Conservation (phyloP, 2,113 vertebrate genomes). For the Zingel zingel region DNA sequence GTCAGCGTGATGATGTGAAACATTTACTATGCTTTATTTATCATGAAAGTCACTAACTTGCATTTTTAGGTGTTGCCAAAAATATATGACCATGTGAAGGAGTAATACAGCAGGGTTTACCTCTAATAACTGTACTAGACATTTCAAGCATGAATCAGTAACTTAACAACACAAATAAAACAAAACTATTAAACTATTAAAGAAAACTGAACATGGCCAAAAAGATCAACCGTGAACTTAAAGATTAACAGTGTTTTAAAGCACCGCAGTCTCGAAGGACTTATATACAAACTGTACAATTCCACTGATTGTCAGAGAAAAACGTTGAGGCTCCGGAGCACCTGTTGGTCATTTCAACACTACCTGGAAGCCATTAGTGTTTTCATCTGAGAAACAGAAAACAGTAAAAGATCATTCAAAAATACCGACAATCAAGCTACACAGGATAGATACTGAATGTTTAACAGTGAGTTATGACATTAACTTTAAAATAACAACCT, state of each 20-base stretch:
- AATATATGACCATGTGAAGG: background rate
- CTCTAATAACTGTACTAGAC: constrained; percentile 13
- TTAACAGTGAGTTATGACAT: no score
- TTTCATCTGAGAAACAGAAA: constrained; percentile 86
- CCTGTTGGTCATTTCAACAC: constrained; percentile 88
- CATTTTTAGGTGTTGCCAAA: background rate
- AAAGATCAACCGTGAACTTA: constrained; percentile 8
- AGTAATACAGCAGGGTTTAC: background rate
- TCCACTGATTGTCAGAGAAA: background rate
- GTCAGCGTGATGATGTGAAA: background rate
- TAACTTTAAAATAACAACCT: constrained; percentile 79
- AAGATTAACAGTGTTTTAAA: constrained; percentile 3
- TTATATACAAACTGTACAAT: constrained; percentile 65
- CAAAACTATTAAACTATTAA: background rate
- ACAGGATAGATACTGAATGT: background rate
- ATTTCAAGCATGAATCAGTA: constrained; percentile 32
- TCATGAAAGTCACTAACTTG: background rate
- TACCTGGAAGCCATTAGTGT: constrained; percentile 89
- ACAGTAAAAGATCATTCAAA: background rate
- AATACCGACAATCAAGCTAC: background rate
- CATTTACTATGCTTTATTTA: constrained; percentile 16
- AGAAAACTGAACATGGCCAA: background rate
- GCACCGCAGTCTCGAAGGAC: background rate
- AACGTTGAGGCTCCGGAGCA: background rate
- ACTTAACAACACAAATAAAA: constrained; percentile 24